Conservation (phyloP, 2,113 vertebrate species). For the Dascyllus trimaculatus region DNA sequence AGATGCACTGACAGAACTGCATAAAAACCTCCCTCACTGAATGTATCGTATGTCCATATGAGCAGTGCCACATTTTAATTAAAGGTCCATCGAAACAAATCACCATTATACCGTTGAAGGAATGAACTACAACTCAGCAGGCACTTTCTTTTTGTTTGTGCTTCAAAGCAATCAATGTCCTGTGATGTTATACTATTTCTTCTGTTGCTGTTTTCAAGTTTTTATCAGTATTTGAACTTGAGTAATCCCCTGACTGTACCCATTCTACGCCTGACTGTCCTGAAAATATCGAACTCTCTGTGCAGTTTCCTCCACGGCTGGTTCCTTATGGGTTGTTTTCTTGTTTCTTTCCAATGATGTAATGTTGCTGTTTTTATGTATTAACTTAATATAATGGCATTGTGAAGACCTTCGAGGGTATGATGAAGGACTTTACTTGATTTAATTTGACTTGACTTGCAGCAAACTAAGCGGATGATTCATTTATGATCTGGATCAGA, state of each 20-base stretch:
- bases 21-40: background rate
- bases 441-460: conserved; percentile 31
- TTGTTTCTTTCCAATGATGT: conserved; percentile 6
- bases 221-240: conserved; percentile 35
- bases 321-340: conserved; percentile 15
- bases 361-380: conserved; percentile 11
- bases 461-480: conserved; percentile 21
- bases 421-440: background rate
- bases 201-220: conserved; percentile 17
- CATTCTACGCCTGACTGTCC: conserved; percentile 11
- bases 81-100: background rate
- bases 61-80: background rate
- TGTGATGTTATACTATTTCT: background rate
- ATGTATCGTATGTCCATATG: background rate
- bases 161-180: background rate
- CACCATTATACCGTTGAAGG: background rate
- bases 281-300: conserved; percentile 16
- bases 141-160: background rate
- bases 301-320: conserved; percentile 32
- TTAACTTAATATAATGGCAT: conserved; percentile 17
- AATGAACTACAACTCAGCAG: background rate
- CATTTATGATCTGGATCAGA: conserved; percentile 23
- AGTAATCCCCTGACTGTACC: conserved; percentile 43
- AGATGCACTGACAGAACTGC: background rate
- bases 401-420: conserved; percentile 7